Conservation (phyloP, 2,888 invertebrate species). For the Pteria penguin region DNA sequence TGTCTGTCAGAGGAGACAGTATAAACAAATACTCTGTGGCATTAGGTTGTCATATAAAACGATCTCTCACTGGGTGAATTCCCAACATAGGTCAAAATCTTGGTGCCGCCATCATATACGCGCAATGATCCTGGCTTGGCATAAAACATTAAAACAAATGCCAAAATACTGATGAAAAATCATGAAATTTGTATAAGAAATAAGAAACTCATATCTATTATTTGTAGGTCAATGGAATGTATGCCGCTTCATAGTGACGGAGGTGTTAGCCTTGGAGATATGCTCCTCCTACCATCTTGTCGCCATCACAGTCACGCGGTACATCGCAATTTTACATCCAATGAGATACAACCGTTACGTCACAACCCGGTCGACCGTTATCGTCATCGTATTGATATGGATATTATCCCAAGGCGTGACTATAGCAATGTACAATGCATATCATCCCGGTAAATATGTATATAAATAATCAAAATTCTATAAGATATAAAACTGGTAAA, state of each 20-base stretch:
- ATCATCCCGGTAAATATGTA: slow-evolving; percentile 45
- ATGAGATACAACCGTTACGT: slow-evolving; percentile 51
- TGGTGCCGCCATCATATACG: too few species aligned
- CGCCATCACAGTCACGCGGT: slow-evolving; percentile 55
- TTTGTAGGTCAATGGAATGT: slow-evolving; percentile 55
- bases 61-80: too few species aligned
- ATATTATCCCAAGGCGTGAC: slow-evolving; percentile 43
- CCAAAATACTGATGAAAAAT: too few species aligned
- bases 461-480: too few species aligned
- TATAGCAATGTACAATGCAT: slow-evolving; percentile 42
- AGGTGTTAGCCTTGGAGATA: slow-evolving; percentile 52
- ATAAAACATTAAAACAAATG: too few species aligned
- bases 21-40: too few species aligned
- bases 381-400: slow-evolving; percentile 50
- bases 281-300: slow-evolving; percentile 62
- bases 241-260: slow-evolving; percentile 49
- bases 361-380: slow-evolving; percentile 40
- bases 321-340: slow-evolving; percentile 54
- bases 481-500: too few species aligned
- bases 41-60: too few species aligned
- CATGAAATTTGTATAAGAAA: too few species aligned
- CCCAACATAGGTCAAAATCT: too few species aligned
- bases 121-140: too few species aligned
- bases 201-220: neutral
- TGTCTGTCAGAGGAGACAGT: too few species aligned